Evolutionary conservation across 1,140 invertebrate genomes (phyloP), one percentile per base, ranked within the genome.

Genomic region (Calliphora vicina): DNA sequence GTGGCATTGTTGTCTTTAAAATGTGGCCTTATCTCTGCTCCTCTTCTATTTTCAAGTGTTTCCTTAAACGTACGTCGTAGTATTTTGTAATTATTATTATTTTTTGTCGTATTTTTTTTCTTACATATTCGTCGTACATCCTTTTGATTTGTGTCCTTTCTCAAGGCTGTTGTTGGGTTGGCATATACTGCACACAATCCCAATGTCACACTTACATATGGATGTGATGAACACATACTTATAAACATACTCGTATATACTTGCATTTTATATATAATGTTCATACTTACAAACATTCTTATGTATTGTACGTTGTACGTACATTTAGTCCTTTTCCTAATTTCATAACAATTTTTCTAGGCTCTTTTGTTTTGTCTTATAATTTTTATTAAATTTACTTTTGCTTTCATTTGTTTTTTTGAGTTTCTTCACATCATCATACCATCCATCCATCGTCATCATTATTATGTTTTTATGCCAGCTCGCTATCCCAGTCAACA

Each of bases 391-490:
- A 8, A 67, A 67, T 67, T 67, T 23, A 67, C 61, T 67, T 67
- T 67, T 67, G 61, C 61, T 67, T 67, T 67, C 61, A 23, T 67
- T 23, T 67, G 61, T 67, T 67, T 67, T 67, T 25, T 20, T 67
- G 6, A 25, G 61, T 67, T 4, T 67, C 61, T 67, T 67, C 20
- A 23, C 10, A 23, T 67, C 6, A 67, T 67, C 50, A 35, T 50
- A 15, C 15, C 45, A 12, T 50, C 15, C 15, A 50, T 17, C 15
- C 61, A 67, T 67, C 23, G 25, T 67, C 61, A 23, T 57, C n/a
- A 57, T n/a, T n/a, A 57, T 57, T 57, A 57, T 57, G 50, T 57
- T 57, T 57, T 6, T 57, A 17, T 57, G 17, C 45, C 45, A 57
- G 4, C 45, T 57, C 50, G 12, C 6, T 15, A n/a, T 57, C n/a